Percentiles rank a stretch among this genome's conserved stretches.
These are phyloP conservation scores for Geothlypis trichas DNA, from an alignment of 2,113 vertebrate species.

Conservation along the genomic window DNA sequence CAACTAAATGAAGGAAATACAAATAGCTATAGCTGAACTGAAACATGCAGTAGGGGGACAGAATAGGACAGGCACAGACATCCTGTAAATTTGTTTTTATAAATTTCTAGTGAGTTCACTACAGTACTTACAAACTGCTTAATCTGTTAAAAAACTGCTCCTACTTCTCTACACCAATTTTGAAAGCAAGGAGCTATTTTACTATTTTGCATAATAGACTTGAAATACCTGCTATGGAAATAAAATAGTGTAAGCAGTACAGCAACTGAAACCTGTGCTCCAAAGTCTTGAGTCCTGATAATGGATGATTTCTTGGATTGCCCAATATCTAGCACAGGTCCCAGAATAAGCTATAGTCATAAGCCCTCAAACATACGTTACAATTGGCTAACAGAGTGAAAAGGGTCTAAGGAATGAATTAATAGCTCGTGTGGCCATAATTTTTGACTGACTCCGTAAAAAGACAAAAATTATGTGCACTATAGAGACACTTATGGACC, in stretches of 20 bases:
- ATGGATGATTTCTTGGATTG: background rate
- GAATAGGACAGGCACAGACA: background rate
- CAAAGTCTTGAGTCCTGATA: background rate
- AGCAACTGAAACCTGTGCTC: background rate
- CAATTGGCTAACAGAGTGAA: background rate
- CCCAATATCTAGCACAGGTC: background rate
- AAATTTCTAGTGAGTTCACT: background rate
- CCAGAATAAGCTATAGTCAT: background rate
- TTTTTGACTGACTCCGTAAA: background rate
- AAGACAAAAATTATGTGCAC: background rate
- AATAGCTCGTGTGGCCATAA: background rate
- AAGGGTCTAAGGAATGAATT: background rate
- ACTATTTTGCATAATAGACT: background rate
- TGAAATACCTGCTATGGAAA: background rate
- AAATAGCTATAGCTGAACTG: background rate
- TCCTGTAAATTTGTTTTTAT: background rate
- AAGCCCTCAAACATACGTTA: background rate
- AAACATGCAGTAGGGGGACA: background rate
- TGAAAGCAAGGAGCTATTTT: background rate
- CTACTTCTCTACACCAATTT: background rate
- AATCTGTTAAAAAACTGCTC: background rate
- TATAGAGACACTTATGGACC: background rate
- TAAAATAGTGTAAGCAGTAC: background rate
- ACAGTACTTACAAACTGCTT: background rate
- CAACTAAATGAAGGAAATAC: background rate